phyloP scores from a whole-genome alignment of 2,888 invertebrate species.

The Heliconius charithonia region DNA sequence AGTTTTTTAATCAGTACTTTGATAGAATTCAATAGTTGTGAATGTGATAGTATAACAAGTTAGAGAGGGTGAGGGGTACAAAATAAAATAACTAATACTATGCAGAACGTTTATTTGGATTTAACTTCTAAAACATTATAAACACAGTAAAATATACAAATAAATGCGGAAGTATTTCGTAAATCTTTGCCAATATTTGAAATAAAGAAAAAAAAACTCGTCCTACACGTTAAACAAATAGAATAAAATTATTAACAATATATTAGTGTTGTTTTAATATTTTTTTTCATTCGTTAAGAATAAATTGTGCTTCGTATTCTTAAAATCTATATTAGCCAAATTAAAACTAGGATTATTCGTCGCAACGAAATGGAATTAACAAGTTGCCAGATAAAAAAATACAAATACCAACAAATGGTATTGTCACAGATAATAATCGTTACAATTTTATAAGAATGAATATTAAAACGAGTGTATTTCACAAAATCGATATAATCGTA shows the following conservation, averaged over 20 bases:
- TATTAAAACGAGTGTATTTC: not conserved
- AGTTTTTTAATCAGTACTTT: too few species aligned
- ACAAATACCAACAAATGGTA: slow-evolving; percentile 38
- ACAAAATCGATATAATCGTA: not conserved
- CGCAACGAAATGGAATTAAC: slow-evolving; percentile 54
- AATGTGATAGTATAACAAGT: too few species aligned
- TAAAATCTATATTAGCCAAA: slow-evolving; percentile 80
- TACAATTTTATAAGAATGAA: slow-evolving; percentile 10
- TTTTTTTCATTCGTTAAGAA: slow-evolving; percentile 59
- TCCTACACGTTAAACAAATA: slow-evolving; percentile 70
- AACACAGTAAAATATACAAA: slow-evolving; percentile 81
- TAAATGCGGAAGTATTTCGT: slow-evolving; percentile 75
- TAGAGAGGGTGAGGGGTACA: not conserved
- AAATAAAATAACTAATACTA: slow-evolving; percentile 64
- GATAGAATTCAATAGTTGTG: too few species aligned
- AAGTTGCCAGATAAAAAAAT: slow-evolving; percentile 58
- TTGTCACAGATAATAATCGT: slow-evolving; percentile 36
- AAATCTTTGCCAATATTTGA: slow-evolving; percentile 68
- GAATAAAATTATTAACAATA: slow-evolving; percentile 82
- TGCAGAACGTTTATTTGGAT: slow-evolving; percentile 83
- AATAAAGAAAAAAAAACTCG: slow-evolving; percentile 63
- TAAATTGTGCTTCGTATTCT: slow-evolving; percentile 79
- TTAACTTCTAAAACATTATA: slow-evolving; percentile 80
- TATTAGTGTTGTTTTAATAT: slow-evolving; percentile 74
- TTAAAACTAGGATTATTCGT: slow-evolving; percentile 55